Conservation (phyloP, 2,888 invertebrate genomes). For the Synanthedon formicaeformis region DNA sequence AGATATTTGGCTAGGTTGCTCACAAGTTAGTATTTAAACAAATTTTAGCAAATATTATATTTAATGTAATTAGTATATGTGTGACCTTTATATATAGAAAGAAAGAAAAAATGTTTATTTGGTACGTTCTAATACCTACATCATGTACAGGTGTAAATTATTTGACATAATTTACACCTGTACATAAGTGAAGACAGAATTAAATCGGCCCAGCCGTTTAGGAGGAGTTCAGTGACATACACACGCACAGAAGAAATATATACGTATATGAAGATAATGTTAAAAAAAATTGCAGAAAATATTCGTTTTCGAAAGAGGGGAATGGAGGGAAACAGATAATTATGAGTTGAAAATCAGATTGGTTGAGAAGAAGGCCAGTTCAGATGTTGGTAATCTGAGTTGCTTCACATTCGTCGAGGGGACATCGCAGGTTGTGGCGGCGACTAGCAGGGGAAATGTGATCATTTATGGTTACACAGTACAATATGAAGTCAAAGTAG, state of each 20-base stretch:
- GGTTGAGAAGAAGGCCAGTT: slow-evolving; percentile 20
- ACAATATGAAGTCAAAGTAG: slow-evolving; percentile 32
- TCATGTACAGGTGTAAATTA: neutral
- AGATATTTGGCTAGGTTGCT: slow-evolving; percentile 43
- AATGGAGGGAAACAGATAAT: slow-evolving; percentile 36
- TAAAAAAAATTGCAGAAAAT: slow-evolving; percentile 35
- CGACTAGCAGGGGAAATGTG: slow-evolving; percentile 57
- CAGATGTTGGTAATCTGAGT: slow-evolving; percentile 52
- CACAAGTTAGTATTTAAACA: slow-evolving; percentile 28
- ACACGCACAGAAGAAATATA: too few species aligned
- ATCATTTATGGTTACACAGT: slow-evolving; percentile 63
- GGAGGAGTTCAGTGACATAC: too few species aligned
- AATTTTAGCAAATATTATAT: neutral
- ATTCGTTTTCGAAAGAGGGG: slow-evolving; percentile 37
- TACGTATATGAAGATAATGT: too few species aligned
- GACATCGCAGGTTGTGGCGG: slow-evolving; percentile 62
- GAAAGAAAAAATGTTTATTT: too few species aligned
- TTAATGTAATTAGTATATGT: too few species aligned
- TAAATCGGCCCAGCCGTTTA: too few species aligned
- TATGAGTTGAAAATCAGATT: slow-evolving; percentile 39
- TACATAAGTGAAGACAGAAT: too few species aligned
- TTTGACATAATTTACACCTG: too few species aligned
- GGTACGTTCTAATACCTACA: too few species aligned
- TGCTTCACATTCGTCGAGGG: slow-evolving; percentile 62
- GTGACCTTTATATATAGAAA: neutral